phyloP scores from a whole-genome alignment of 2,888 invertebrate genomes.

The Ophion slaviceki region DNA sequence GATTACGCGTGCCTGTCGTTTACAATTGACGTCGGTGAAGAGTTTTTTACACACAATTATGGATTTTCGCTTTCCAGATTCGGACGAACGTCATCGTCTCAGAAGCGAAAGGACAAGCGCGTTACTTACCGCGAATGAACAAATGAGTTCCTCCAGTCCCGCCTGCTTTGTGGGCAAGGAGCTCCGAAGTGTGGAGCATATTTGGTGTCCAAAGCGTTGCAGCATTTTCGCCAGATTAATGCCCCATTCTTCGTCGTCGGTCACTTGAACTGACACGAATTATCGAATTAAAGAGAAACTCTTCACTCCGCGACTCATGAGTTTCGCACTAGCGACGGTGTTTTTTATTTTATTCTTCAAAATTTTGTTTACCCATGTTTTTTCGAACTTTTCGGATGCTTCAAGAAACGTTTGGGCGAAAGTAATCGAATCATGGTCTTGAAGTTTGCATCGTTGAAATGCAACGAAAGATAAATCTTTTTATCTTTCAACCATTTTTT shows the following conservation, averaged over 20 bases:
- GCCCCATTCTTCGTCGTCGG: conserved; percentile 52
- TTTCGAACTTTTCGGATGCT: not conserved
- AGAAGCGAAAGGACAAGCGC: not conserved
- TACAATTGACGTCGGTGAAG: not conserved
- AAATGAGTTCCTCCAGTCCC: conserved; percentile 78
- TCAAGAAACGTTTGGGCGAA: not conserved
- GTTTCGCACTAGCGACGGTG: not conserved
- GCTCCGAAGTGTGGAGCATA: conserved; percentile 73
- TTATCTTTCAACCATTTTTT: too few species aligned
- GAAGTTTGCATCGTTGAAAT: too few species aligned
- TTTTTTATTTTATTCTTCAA: not conserved
- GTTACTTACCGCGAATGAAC: not conserved
- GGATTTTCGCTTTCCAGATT: not conserved
- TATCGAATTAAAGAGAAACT: not conserved
- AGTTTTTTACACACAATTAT: not conserved
- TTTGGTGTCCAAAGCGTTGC: conserved; percentile 68
- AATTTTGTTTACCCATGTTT: not conserved
- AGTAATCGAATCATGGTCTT: not conserved
- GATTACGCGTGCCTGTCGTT: conserved; percentile 76
- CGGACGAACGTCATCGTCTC: not conserved
- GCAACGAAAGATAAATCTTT: too few species aligned
- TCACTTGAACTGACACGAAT: not conserved
- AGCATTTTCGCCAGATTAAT: conserved; percentile 58
- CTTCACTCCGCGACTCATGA: not conserved
- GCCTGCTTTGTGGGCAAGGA: conserved; percentile 79